Conservation (phyloP, 30 jellyfish, hydroid and myxozoan species). For the Nemopilema nomurai region DNA sequence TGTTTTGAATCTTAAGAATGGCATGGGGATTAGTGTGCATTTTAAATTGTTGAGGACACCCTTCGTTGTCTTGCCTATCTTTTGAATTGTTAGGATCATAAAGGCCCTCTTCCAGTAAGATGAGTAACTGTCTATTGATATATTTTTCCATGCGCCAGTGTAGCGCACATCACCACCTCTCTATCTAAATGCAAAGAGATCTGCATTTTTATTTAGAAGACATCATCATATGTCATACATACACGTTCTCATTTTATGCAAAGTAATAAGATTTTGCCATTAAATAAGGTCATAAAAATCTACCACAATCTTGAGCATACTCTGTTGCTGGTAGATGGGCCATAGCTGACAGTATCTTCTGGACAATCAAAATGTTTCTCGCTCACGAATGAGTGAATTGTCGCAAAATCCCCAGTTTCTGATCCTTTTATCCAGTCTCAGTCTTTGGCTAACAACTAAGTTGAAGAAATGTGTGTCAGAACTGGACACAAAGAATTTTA, state of each 20-base stretch:
- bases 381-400: neutral
- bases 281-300: neutral
- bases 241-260: neutral
- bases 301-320: neutral
- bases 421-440: neutral
- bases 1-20: neutral
- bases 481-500: neutral
- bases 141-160: slow-evolving; percentile 23
- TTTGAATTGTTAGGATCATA: slow-evolving; percentile 2
- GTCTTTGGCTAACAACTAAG: neutral
- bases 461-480: neutral
- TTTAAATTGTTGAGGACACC: neutral
- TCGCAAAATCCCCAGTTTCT: neutral
- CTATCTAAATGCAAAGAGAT: slow-evolving; percentile 16
- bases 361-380: neutral
- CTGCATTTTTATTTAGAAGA: neutral
- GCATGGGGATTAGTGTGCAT: neutral
- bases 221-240: neutral
- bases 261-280: neutral
- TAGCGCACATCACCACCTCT: slow-evolving; percentile 58
- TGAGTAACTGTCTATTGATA: slow-evolving; percentile 26
- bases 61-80: slow-evolving; percentile 3
- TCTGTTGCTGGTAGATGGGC: neutral
- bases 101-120: slow-evolving; percentile 30
- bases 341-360: neutral